Evolutionary conservation across 1,140 invertebrate species (phyloP).

Genomic region (Charaxes varanes): DNA sequence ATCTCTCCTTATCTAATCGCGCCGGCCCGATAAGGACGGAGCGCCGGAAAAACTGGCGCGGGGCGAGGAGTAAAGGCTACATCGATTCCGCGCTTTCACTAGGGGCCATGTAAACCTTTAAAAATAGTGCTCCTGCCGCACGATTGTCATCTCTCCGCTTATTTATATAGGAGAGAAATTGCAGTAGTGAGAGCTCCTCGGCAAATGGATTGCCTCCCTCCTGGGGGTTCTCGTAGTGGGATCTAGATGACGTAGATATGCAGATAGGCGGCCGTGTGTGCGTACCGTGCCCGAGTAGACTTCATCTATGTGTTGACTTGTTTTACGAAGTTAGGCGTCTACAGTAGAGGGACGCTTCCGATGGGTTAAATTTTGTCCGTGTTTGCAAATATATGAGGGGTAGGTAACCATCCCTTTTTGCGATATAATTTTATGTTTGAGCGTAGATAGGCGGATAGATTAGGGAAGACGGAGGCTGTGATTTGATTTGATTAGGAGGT

Average conservation of each 20-base stretch:
- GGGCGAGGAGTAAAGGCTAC: slow-evolving; percentile 70
- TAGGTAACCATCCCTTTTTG: slow-evolving; percentile 68
- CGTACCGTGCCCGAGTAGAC: slow-evolving; percentile 33
- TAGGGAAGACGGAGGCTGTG: slow-evolving; percentile 69
- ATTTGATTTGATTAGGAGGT: slow-evolving; percentile 74
- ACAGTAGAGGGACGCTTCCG: slow-evolving; percentile 53
- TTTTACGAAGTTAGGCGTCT: slow-evolving; percentile 49
- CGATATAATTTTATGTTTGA: slow-evolving; percentile 70
- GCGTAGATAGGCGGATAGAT: slow-evolving; percentile 69
- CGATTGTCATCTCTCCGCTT: slow-evolving; percentile 67
- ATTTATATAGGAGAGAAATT: slow-evolving; percentile 52
- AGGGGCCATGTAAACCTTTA: slow-evolving; percentile 73
- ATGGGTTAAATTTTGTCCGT: slow-evolving; percentile 67
- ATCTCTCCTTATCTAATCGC: slow-evolving; percentile 74
- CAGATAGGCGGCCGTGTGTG: slow-evolving; percentile 61
- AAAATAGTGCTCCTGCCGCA: slow-evolving; percentile 57
- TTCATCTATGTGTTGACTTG: slow-evolving; percentile 37
- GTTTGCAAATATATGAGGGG: slow-evolving; percentile 70
- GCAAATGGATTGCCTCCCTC: slow-evolving; percentile 73
- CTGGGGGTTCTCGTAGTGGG: slow-evolving; percentile 70
- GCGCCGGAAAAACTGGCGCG: slow-evolving; percentile 70
- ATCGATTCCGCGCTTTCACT: slow-evolving; percentile 73
- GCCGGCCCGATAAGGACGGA: slow-evolving; percentile 70
- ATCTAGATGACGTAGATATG: slow-evolving; percentile 73
- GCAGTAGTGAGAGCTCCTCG: slow-evolving; percentile 34